Conservation (phyloP, 2,797 vertebrate species). For the Galago senegalensis region DNA sequence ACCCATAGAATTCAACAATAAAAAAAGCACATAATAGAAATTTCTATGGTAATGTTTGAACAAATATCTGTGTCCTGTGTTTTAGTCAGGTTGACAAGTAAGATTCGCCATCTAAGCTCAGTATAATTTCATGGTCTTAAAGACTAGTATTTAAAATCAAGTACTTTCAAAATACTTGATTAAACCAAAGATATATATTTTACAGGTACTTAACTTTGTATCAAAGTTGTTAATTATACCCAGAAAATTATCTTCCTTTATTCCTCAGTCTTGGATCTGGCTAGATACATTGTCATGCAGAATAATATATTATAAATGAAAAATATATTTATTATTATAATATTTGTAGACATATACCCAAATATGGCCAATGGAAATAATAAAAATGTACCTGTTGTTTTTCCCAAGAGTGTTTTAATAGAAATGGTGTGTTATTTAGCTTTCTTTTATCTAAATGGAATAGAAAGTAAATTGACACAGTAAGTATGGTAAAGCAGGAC, state of each 20-base stretch:
- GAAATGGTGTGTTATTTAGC: rapidly evolving
- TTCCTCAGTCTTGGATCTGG: not conserved
- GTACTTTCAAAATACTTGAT: not conserved
- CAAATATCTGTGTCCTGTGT: not conserved
- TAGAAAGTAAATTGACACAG: not conserved
- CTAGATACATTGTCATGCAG: rapidly evolving
- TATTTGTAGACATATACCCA: not conserved
- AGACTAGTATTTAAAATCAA: not conserved
- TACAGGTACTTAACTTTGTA: not conserved
- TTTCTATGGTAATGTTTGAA: not conserved
- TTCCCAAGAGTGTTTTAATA: not conserved
- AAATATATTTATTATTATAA: not conserved
- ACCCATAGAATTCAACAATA: not conserved
- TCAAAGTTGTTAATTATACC: not conserved
- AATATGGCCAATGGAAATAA: not conserved
- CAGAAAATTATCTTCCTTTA: not conserved
- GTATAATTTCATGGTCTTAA: not conserved
- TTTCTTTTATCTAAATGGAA: not conserved
- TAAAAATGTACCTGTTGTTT: not conserved
- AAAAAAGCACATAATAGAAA: not conserved
- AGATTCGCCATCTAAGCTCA: not conserved
- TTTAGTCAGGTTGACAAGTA: not conserved
- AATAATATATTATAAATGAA: not conserved
- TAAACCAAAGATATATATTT: not conserved
- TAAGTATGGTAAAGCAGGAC: not conserved